Evolutionary conservation across 2,797 vertebrate genomes (phyloP).

Genomic region (Hippoglossus hippoglossus): DNA sequence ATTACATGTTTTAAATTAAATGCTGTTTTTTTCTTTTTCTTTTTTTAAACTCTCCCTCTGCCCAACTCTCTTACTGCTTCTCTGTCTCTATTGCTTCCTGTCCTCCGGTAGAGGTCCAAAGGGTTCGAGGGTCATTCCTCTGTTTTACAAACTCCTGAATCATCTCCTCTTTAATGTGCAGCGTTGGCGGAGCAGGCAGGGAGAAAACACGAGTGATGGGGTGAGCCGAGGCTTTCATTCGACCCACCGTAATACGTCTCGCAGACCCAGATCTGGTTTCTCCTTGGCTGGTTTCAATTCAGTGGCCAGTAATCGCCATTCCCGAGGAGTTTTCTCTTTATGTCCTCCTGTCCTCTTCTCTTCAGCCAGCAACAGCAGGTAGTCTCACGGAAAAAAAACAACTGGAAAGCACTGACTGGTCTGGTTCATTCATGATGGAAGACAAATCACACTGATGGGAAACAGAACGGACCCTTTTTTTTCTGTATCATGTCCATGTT

Average conservation of each 20-base stretch:
- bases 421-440: conserved; percentile 40
- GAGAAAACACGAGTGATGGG: conserved; percentile 67
- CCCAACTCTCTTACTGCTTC: conserved; percentile 28
- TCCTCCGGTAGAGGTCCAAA: conserved; percentile 63
- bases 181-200: conserved; percentile 33
- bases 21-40: neutral
- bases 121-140: conserved; percentile 67
- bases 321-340: conserved; percentile 68
- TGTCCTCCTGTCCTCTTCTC: conserved; percentile 59
- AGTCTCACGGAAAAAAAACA: conserved; percentile 48
- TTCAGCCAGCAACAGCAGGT: conserved; percentile 61
- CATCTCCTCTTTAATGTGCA: conserved; percentile 66
- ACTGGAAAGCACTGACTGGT: conserved; percentile 30
- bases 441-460: conserved; percentile 39
- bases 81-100: conserved; percentile 36
- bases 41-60: conserved; percentile 17
- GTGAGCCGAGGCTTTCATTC: conserved; percentile 62
- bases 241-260: conserved; percentile 70
- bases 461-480: conserved; percentile 16
- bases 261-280: conserved; percentile 76
- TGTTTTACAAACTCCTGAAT: conserved; percentile 68
- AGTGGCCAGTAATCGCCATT: conserved; percentile 70
- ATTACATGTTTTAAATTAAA: conserved; percentile 56
- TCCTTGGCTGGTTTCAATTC: conserved; percentile 74
- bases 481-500: conserved; percentile 2